Conservation (phyloP, 2,888 invertebrate species). For the Epiblema foenella region DNA sequence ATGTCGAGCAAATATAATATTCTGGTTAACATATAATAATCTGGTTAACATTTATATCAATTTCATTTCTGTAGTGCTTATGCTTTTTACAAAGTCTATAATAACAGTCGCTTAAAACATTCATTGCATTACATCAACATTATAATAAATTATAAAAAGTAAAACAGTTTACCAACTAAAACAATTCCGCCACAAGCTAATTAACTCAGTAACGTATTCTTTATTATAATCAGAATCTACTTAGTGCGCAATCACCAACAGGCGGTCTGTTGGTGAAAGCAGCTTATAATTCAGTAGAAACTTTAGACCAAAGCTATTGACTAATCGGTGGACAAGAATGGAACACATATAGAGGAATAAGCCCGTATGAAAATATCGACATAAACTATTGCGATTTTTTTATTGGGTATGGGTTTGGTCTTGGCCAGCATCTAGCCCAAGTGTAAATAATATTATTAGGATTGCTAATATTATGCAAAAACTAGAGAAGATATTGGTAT, state of each 20-base stretch:
- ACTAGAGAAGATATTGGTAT: neutral
- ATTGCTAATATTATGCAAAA: neutral
- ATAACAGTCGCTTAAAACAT: neutral
- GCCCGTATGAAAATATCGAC: neutral
- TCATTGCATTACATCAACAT: neutral
- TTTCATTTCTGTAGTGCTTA: too few species aligned
- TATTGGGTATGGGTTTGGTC: too few species aligned
- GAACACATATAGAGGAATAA: neutral
- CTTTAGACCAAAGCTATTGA: neutral
- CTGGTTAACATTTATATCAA: too few species aligned
- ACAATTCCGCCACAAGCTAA: neutral
- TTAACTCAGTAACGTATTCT: neutral
- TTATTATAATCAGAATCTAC: conserved; percentile 10
- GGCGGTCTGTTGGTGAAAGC: conserved; percentile 5
- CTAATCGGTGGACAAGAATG: neutral
- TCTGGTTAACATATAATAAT: too few species aligned
- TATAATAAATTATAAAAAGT: neutral
- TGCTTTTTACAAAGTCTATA: neutral
- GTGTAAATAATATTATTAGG: neutral
- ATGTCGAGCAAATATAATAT: too few species aligned
- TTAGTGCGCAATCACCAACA: conserved; percentile 22
- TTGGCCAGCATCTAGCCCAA: too few species aligned
- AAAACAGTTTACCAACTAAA: neutral
- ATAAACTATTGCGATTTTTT: neutral
- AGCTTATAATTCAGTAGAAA: neutral